A percentile compares a stretch with the other conserved stretches of the same genome.
phyloP scores from a whole-genome alignment of 1,140 invertebrate species.

The Pogonus chalceus region DNA sequence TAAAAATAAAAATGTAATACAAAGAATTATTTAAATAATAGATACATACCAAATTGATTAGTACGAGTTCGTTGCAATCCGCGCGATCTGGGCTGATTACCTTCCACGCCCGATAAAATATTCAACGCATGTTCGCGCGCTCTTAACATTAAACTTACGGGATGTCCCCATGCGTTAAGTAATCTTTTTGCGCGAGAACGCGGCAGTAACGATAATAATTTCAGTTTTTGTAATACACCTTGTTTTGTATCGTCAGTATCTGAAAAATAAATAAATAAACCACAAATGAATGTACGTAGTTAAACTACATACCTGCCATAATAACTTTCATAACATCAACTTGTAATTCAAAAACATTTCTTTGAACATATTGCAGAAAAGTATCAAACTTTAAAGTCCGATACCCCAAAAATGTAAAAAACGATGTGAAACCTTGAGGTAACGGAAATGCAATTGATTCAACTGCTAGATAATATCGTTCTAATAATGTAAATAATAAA shows the following conservation, averaged over 20 bases:
- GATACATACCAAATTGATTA: neutral
- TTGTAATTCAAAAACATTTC: constrained; percentile 73
- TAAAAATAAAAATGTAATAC: constrained; percentile 27
- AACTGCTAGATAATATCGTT: constrained; percentile 64
- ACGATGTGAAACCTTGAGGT: constrained; percentile 75
- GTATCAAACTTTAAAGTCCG: constrained; percentile 59
- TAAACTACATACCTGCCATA: constrained; percentile 50
- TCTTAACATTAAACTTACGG: constrained; percentile 62
- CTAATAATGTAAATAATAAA: constrained; percentile 60
- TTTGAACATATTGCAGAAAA: constrained; percentile 69
- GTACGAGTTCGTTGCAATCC: neutral
- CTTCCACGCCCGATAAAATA: constrained; percentile 53
- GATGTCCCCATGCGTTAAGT: constrained; percentile 66
- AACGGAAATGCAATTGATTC: constrained; percentile 72
- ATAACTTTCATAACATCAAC: constrained; percentile 78
- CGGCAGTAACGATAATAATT: constrained; percentile 59
- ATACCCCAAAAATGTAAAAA: constrained; percentile 76
- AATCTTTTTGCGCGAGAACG: constrained; percentile 63
- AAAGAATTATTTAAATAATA: neutral
- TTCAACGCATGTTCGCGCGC: constrained; percentile 70
- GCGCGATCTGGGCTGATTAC: neutral
- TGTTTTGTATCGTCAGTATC: constrained; percentile 58
- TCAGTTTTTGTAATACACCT: constrained; percentile 56
- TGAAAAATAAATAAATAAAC: constrained; percentile 28
- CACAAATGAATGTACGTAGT: neutral